Evolutionary conservation across 2,888 invertebrate species (phyloP).

Genomic region (Andrena praecox): DNA sequence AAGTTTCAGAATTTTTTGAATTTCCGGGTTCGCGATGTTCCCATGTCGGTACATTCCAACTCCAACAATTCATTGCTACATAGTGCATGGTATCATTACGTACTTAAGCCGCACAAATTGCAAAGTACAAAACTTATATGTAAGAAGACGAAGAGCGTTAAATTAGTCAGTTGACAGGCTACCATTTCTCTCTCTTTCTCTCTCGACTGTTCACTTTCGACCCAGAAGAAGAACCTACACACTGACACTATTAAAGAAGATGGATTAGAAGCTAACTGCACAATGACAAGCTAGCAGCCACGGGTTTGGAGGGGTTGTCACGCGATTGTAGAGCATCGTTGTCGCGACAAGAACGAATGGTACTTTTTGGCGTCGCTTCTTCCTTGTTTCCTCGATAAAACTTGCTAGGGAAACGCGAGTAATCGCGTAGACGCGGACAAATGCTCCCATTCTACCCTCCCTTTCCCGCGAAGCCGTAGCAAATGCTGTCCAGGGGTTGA

Average conservation of each 20-base stretch:
- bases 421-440: slow-evolving; percentile 1
- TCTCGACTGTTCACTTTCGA: background rate
- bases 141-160: too few species aligned
- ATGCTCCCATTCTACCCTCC: slow-evolving; percentile 2
- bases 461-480: background rate
- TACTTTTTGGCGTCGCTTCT: background rate
- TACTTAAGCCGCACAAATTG: too few species aligned
- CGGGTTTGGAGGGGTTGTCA: slow-evolving; percentile 18
- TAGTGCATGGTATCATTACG: too few species aligned
- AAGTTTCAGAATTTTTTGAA: too few species aligned
- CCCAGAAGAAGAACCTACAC: background rate
- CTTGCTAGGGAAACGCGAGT: slow-evolving; percentile 7
- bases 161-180: too few species aligned
- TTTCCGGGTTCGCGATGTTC: too few species aligned
- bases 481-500: background rate
- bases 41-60: too few species aligned
- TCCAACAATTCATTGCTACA: too few species aligned
- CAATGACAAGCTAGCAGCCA: slow-evolving; percentile 47
- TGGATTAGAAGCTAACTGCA: slow-evolving; percentile 67
- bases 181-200: background rate
- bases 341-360: slow-evolving; percentile 2
- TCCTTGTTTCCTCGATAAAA: slow-evolving; percentile 25
- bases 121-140: too few species aligned
- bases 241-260: slow-evolving; percentile 20
- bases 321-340: slow-evolving; percentile 27